Conservation (phyloP, 2,888 invertebrate species). For the Stenotaenia linearis region DNA sequence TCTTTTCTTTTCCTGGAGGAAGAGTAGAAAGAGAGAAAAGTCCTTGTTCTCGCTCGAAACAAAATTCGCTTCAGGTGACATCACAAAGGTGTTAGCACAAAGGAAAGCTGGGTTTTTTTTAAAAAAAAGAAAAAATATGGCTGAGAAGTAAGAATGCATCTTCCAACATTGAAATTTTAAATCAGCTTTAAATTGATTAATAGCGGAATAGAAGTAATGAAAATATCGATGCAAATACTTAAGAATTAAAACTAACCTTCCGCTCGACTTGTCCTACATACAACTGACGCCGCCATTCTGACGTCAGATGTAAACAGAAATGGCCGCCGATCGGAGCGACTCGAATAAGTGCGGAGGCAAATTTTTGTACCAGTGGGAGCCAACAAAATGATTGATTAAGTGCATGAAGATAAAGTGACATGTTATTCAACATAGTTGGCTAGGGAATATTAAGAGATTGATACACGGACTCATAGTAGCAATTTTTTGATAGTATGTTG, state of each 20-base stretch:
- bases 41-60: slow-evolving; percentile 12
- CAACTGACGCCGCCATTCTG: slow-evolving; percentile 29
- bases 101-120: background rate
- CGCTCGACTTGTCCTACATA: background rate
- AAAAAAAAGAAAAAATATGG: background rate
- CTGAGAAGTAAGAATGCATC: background rate
- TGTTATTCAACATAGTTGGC: slow-evolving; percentile 32
- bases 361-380: slow-evolving; percentile 30
- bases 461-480: slow-evolving; percentile 13
- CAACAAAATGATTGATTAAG: slow-evolving; percentile 31
- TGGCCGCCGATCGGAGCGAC: slow-evolving; percentile 28
- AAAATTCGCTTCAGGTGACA: background rate
- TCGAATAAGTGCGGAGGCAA: slow-evolving; percentile 24
- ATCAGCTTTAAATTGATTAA: no score
- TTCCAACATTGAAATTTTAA: background rate
- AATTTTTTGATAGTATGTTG: slow-evolving; percentile 31
- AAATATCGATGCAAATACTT: background rate
- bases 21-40: background rate
- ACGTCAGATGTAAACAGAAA: slow-evolving; percentile 30
- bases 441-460: slow-evolving; percentile 32
- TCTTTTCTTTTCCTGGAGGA: background rate
- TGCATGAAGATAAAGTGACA: slow-evolving; percentile 33
- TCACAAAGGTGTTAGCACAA: slow-evolving; percentile 6
- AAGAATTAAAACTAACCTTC: background rate
- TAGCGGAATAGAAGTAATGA: background rate